Evolutionary conservation across 2,113 vertebrate genomes (phyloP).

Genomic region (Siphamia tubifer): DNA sequence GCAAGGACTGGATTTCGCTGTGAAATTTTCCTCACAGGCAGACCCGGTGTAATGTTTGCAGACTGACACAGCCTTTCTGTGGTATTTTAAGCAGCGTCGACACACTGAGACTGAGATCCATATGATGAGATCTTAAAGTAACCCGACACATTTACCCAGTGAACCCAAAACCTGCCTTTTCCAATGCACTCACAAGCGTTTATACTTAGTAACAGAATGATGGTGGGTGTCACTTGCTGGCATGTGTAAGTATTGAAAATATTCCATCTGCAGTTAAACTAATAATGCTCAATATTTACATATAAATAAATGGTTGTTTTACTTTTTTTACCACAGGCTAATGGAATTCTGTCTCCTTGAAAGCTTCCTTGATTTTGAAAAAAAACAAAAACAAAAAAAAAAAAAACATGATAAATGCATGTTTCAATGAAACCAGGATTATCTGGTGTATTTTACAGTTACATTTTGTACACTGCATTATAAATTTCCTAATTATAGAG

Average conservation of each 20-base stretch:
- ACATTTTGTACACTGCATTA: too few relatives aligned
- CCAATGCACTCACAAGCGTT: neutral
- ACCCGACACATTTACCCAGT: neutral
- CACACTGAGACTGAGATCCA: neutral
- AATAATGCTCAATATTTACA: neutral
- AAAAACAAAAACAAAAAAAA: too few relatives aligned
- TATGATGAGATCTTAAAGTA: neutral
- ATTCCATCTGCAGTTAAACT: neutral
- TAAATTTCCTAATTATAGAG: too few relatives aligned
- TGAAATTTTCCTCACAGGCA: neutral
- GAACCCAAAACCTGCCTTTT: neutral
- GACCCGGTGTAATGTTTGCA: neutral
- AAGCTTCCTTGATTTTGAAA: too few relatives aligned
- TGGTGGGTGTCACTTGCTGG: slow-evolving; percentile 3
- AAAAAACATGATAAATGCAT: too few relatives aligned
- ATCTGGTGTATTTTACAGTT: too few relatives aligned
- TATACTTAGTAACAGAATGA: neutral
- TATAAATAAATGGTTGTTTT: neutral
- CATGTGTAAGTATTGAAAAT: neutral
- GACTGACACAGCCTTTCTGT: too few relatives aligned
- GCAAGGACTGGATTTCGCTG: neutral
- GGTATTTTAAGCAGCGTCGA: too few relatives aligned
- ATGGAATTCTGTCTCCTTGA: too few relatives aligned
- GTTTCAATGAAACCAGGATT: too few relatives aligned
- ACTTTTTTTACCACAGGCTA: neutral